phyloP scores from a whole-genome alignment of 2,888 invertebrate genomes.

The Pseudanteris insignis region DNA sequence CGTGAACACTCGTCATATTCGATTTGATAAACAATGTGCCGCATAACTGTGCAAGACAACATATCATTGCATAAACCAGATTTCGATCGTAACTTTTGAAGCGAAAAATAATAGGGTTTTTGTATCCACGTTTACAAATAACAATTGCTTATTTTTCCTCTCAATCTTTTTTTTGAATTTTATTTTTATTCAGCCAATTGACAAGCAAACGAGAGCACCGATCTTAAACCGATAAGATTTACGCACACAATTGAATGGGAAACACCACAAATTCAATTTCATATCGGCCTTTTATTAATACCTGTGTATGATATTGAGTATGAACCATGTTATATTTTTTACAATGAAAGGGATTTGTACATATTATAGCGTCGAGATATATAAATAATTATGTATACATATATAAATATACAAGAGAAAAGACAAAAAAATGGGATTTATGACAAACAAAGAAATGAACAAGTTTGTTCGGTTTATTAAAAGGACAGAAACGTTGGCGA shows the following conservation, averaged over 20 bases:
- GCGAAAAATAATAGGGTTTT: slow-evolving; percentile 2
- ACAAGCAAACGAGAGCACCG: slow-evolving; percentile 2
- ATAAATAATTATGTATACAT: slow-evolving; percentile 48
- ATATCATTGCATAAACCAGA: slow-evolving; percentile 56
- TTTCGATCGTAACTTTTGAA: slow-evolving; percentile 16
- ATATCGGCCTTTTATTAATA: slow-evolving; percentile 66
- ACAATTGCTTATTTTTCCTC: no score
- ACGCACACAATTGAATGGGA: background rate
- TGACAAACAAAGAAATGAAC: no score
- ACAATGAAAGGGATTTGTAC: slow-evolving; percentile 66
- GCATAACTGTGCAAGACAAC: slow-evolving; percentile 49
- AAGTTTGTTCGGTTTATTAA: no score
- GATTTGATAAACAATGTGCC: slow-evolving; percentile 20
- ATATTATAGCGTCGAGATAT: slow-evolving; percentile 64
- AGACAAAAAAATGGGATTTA: no score
- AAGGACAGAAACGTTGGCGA: no score
- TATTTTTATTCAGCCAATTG: no score
- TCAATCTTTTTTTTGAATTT: no score
- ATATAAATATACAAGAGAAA: no score
- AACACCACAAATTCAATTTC: slow-evolving; percentile 46
- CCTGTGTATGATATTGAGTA: slow-evolving; percentile 66
- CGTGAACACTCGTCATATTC: slow-evolving; percentile 23
- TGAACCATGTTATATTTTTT: slow-evolving; percentile 67
- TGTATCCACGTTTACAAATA: slow-evolving; percentile 9
- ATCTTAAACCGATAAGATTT: slow-evolving; percentile 8